phyloP scores from a whole-genome alignment of 2,113 vertebrate genomes.

The Trochalopteron elliotii region DNA sequence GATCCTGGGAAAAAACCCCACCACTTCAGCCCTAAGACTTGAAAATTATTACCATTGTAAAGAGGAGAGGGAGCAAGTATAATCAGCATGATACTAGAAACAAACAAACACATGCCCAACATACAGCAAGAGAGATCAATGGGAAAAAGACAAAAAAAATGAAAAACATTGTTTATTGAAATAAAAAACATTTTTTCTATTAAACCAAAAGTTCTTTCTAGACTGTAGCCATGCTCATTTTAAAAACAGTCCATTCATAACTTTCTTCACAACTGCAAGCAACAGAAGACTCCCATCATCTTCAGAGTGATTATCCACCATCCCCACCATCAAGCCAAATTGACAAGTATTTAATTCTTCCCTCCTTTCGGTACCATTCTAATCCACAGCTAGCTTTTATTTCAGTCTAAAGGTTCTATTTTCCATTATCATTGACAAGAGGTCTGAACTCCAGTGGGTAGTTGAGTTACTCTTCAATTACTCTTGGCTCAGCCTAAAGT shows the following conservation, averaged over 20 bases:
- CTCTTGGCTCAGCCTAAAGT: not conserved
- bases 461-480: not conserved
- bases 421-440: not conserved
- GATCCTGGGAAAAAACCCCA: not conserved
- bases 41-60: not conserved
- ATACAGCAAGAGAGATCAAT: not conserved
- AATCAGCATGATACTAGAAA: not conserved
- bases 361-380: not conserved
- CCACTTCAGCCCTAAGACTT: not conserved
- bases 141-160: not conserved
- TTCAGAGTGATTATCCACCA: not conserved
- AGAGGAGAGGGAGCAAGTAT: not conserved
- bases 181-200: not conserved
- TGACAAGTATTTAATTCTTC: not conserved
- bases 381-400: not conserved
- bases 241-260: not conserved
- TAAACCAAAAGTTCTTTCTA: not conserved
- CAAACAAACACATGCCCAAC: not conserved
- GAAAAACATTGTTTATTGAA: not conserved
- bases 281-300: not conserved
- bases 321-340: not conserved
- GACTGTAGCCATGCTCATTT: not conserved
- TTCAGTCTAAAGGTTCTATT: not conserved
- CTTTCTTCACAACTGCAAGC: not conserved
- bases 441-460: not conserved